Percentiles rank a stretch among this genome's conserved stretches.
Conservation (phyloP, 2,113 vertebrate species). For the Pitta sordida region DNA sequence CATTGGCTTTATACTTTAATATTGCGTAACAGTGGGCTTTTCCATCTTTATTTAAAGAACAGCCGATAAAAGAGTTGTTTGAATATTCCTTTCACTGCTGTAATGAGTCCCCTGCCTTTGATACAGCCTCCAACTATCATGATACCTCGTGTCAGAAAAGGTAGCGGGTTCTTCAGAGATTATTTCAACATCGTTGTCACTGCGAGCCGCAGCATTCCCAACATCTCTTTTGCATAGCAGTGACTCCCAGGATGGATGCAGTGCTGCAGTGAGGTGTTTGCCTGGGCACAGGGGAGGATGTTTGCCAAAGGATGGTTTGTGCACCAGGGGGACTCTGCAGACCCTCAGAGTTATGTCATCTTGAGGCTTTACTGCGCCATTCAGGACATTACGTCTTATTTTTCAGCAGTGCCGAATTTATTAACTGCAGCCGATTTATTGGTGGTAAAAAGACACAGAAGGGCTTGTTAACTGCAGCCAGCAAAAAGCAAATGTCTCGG, state of each 20-base stretch:
- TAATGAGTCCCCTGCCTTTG: background rate
- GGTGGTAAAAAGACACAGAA: background rate
- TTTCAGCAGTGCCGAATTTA: conserved; percentile 17
- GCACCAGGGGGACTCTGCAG: background rate
- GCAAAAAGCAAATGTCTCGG: background rate
- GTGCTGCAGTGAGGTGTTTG: background rate
- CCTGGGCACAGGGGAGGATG: background rate
- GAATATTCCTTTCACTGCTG: conserved; percentile 13
- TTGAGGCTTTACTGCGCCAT: background rate
- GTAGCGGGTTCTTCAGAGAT: background rate
- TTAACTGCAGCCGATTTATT: background rate
- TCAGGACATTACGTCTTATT: background rate
- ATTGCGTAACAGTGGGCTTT: background rate
- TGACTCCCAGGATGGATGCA: accelerated
- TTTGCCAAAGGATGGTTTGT: background rate
- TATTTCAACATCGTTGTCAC: background rate
- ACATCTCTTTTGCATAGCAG: accelerated
- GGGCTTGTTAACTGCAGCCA: background rate
- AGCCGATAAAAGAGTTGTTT: background rate
- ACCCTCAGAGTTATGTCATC: background rate
- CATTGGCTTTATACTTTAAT: background rate
- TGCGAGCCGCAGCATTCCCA: background rate
- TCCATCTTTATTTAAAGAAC: background rate
- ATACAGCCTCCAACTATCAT: background rate
- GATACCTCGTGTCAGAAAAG: background rate